Conservation (phyloP, 1,140 invertebrate species). For the Calosoma granatense region DNA sequence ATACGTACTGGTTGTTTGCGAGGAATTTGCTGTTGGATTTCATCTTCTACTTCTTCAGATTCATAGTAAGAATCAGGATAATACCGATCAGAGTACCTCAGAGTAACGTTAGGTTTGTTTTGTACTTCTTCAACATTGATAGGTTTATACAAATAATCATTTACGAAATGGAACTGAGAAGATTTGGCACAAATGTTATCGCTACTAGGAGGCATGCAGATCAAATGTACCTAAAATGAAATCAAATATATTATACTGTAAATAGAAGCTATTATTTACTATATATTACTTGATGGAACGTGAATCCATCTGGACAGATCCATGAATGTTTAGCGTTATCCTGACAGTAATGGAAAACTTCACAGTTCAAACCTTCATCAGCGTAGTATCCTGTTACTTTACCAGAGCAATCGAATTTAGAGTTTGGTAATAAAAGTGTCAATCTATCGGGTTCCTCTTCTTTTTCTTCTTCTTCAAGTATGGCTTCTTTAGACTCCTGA, state of each 20-base stretch:
- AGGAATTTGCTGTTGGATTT: slow-evolving; percentile 34
- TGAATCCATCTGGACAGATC: slow-evolving; percentile 86
- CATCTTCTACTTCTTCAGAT: slow-evolving; percentile 51
- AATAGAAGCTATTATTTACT: slow-evolving; percentile 6
- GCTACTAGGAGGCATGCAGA: slow-evolving; percentile 81
- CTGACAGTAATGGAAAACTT: slow-evolving; percentile 91
- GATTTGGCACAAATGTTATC: slow-evolving; percentile 86
- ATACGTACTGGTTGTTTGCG: slow-evolving; percentile 29
- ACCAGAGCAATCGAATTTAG: slow-evolving; percentile 69
- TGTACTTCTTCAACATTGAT: slow-evolving; percentile 72
- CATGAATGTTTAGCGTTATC: slow-evolving; percentile 83
- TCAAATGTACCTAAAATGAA: slow-evolving; percentile 64
- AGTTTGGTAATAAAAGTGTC: slow-evolving; percentile 64
- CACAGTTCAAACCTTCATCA: slow-evolving; percentile 77
- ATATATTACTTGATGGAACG: slow-evolving; percentile 71
- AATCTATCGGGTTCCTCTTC: slow-evolving; percentile 79
- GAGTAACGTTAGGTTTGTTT: slow-evolving; percentile 66
- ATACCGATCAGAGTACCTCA: slow-evolving; percentile 77
- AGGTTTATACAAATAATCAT: slow-evolving; percentile 85
- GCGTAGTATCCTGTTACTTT: slow-evolving; percentile 86
- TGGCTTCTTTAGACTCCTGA: slow-evolving; percentile 33
- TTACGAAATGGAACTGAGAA: slow-evolving; percentile 83
- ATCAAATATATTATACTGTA: slow-evolving; percentile 10
- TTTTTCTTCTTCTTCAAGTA: slow-evolving; percentile 58
- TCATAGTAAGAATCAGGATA: slow-evolving; percentile 65